These are phyloP conservation scores for Aspidiotus rigidus DNA, from an alignment of 2,888 invertebrate species.

Conservation along the genomic window DNA sequence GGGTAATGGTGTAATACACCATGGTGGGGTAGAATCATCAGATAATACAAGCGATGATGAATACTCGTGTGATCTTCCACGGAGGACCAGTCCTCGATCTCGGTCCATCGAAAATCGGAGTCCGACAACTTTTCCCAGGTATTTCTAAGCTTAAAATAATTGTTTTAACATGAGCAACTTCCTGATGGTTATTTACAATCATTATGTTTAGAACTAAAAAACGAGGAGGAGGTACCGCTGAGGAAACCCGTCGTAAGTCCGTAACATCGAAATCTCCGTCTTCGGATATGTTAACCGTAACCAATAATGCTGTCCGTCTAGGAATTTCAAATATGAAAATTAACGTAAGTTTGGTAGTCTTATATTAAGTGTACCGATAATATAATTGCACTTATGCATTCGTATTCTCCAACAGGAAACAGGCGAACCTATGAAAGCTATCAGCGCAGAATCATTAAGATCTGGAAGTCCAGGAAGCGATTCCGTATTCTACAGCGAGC, in stretches of 20 bases:
- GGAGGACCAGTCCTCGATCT: constrained; percentile 49
- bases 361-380: neutral
- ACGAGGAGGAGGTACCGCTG: constrained; percentile 19
- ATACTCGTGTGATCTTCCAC: constrained; percentile 52
- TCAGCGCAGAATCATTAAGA: constrained; percentile 75
- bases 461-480: constrained; percentile 87
- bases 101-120: constrained; percentile 53
- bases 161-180: neutral
- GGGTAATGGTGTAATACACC: constrained; percentile 30
- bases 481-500: constrained; percentile 63
- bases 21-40: constrained; percentile 38
- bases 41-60: constrained; percentile 47
- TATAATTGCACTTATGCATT: neutral
- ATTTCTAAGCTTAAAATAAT: constrained; percentile 1
- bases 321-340: neutral
- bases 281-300: constrained; percentile 13
- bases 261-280: constrained; percentile 31
- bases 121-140: constrained; percentile 36
- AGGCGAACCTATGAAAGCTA: constrained; percentile 50
- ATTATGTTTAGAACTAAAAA: constrained; percentile 21
- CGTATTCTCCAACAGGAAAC: constrained; percentile 14
- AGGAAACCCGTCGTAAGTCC: constrained; percentile 25
- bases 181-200: too few relatives aligned
- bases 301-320: neutral
- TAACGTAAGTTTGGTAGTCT: neutral